phyloP scores from a whole-genome alignment of 2,888 invertebrate species.

The Seira musarum region DNA sequence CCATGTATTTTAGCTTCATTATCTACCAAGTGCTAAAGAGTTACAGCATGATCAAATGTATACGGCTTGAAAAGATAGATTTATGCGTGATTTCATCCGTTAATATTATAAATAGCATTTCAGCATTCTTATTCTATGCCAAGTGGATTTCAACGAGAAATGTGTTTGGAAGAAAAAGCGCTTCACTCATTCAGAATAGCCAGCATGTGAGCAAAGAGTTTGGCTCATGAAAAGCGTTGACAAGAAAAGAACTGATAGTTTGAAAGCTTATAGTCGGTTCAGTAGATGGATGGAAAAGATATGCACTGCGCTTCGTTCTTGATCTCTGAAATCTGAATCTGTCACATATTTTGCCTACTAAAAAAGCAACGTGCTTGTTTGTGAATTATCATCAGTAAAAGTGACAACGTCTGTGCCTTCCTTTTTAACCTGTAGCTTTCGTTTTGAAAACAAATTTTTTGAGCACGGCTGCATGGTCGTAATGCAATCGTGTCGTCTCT shows the following conservation, averaged over 20 bases:
- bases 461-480: neutral
- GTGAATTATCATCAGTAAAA: neutral
- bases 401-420: neutral
- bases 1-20: no score
- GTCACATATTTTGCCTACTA: neutral
- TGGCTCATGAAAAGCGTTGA: neutral
- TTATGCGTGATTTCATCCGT: neutral
- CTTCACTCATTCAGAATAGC: neutral
- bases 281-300: neutral
- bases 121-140: neutral
- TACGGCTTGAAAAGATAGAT: neutral
- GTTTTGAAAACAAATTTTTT: neutral
- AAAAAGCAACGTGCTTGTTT: neutral
- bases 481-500: neutral
- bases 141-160: neutral
- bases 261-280: neutral
- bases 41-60: no score
- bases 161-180: neutral
- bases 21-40: no score
- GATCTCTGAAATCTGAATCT: no score
- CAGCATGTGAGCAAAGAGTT: neutral
- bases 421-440: constrained; percentile 19
- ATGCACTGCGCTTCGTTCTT: neutral
- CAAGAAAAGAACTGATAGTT: constrained; percentile 6
- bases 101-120: neutral